Percentiles rank a stretch among this genome's conserved stretches.
These are phyloP conservation scores for Bilobella aurantiaca DNA, from an alignment of 1,140 invertebrate species.

Conservation along the genomic window DNA sequence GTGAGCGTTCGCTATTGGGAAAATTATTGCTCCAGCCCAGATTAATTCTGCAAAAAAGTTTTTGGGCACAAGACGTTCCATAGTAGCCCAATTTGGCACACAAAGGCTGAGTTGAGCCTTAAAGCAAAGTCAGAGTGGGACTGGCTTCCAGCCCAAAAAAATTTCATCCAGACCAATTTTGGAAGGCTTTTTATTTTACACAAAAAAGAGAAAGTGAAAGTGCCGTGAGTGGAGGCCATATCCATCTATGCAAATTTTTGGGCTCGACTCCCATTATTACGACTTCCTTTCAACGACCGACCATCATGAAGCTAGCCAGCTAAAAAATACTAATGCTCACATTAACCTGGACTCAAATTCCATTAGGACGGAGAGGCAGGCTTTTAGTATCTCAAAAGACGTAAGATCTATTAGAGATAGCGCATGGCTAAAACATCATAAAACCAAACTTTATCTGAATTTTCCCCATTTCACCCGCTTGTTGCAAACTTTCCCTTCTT, in stretches of 20 bases:
- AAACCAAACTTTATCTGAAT: no score
- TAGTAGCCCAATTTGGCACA: no score
- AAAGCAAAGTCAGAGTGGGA: no score
- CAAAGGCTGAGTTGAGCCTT: no score
- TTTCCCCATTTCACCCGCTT: no score
- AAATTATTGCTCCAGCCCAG: no score
- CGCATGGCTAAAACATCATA: background rate
- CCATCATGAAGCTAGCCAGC: background rate
- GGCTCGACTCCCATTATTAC: background rate
- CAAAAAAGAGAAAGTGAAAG: constrained; percentile 2
- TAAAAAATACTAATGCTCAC: constrained; percentile 2
- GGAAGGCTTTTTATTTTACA: background rate
- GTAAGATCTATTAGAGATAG: constrained; percentile 5
- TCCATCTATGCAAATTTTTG: constrained; percentile 8
- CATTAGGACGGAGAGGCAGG: background rate
- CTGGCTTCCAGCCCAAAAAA: background rate
- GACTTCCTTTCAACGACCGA: background rate
- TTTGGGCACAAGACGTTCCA: no score
- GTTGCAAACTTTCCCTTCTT: no score
- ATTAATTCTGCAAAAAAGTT: no score
- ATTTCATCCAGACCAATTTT: background rate
- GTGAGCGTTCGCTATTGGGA: no score
- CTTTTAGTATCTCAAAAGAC: background rate
- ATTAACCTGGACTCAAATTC: background rate
- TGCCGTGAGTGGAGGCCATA: constrained; percentile 1